Conservation (phyloP, 2,888 invertebrate genomes). For the Scaptomyza flava region DNA sequence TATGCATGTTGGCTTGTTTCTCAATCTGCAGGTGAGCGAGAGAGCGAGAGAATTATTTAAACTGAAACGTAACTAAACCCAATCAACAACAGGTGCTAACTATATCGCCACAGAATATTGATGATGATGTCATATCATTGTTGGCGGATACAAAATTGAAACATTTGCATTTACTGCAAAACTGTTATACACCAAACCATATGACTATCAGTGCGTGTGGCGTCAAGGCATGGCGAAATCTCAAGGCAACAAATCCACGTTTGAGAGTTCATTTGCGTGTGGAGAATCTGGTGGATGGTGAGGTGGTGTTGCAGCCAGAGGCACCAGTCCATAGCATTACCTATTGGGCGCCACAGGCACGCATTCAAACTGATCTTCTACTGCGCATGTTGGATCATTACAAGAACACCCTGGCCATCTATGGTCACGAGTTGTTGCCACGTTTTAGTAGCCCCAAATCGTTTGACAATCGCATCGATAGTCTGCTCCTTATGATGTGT, state of each 20-base stretch:
- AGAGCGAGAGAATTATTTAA: background rate
- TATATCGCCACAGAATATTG: constrained; percentile 90
- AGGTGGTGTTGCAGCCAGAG: constrained; percentile 88
- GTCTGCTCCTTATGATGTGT: constrained; percentile 88
- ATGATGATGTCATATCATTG: constrained; percentile 89
- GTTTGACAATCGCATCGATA: constrained; percentile 90
- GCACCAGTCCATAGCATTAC: constrained; percentile 89
- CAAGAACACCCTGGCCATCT: constrained; percentile 87
- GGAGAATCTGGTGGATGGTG: constrained; percentile 86
- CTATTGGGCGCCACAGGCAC: constrained; percentile 87
- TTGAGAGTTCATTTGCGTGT: constrained; percentile 89
- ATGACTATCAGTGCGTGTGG: constrained; percentile 85
- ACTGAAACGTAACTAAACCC: background rate
- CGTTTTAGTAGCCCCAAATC: constrained; percentile 88
- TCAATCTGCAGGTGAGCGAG: constrained; percentile 87
- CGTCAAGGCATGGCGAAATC: constrained; percentile 84
- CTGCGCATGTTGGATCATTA: constrained; percentile 87
- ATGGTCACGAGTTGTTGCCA: constrained; percentile 89
- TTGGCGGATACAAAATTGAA: constrained; percentile 87
- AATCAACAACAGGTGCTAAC: constrained; percentile 85
- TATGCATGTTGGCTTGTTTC: constrained; percentile 90
- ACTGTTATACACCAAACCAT: constrained; percentile 88
- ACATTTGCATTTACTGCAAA: constrained; percentile 90
- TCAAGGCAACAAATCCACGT: constrained; percentile 86
- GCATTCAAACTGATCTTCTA: constrained; percentile 85